phyloP scores from a whole-genome alignment of 2,113 vertebrate genomes.

The Sebastes schlegelii region DNA sequence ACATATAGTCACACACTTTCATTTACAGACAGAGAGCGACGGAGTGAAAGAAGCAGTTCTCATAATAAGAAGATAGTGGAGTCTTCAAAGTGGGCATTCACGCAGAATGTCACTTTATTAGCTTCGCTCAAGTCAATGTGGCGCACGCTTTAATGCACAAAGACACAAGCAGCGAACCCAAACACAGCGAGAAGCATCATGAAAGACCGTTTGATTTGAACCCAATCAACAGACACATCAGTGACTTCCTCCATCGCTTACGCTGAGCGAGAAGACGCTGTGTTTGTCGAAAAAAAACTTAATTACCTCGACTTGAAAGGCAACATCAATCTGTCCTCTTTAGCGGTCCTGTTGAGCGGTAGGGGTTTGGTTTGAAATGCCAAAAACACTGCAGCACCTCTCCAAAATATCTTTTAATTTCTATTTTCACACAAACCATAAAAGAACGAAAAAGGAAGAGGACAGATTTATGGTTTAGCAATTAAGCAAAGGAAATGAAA shows the following conservation, averaged over 20 bases:
- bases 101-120: conserved; percentile 38
- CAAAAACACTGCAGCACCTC: conserved; percentile 29
- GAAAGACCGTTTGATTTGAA: conserved; percentile 54
- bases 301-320: conserved; percentile 69
- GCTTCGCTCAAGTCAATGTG: conserved; percentile 35
- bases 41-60: background rate
- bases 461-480: background rate
- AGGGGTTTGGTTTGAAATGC: conserved; percentile 44
- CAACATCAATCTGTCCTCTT: conserved; percentile 53
- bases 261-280: conserved; percentile 22
- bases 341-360: conserved; percentile 36
- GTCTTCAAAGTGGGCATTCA: conserved; percentile 47
- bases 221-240: conserved; percentile 62
- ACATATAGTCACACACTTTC: background rate
- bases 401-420: background rate
- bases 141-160: conserved; percentile 9
- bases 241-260: conserved; percentile 36
- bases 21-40: background rate
- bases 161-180: conserved; percentile 12
- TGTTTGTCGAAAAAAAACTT: conserved; percentile 59
- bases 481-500: background rate
- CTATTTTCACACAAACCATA: background rate
- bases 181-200: conserved; percentile 36
- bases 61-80: conserved; percentile 6
- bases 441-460: background rate